Evolutionary conservation across 1,140 invertebrate species (phyloP), one percentile per base, ranked within the genome.

Genomic region (Vollenhovia emeryi): DNA sequence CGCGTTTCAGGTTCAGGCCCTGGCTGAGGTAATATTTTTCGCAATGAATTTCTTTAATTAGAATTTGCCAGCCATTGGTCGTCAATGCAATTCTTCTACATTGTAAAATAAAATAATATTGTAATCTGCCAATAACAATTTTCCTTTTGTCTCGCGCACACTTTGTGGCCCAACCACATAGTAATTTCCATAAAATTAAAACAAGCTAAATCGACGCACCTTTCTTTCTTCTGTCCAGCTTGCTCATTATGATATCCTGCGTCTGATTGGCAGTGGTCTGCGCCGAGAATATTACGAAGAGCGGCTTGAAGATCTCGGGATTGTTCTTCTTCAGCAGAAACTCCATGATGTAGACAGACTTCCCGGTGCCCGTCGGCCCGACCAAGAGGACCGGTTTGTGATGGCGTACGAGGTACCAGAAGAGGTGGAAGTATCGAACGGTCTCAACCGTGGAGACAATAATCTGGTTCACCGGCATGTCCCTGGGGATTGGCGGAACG

Each of bases 201-300:
- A 50, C 48, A 50, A 5, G 0, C 18, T 50, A 15, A 57, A 27
- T 43, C 4, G 13, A 43, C 30, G 3, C 43, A 82, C 96, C 98
- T 96, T 99, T 99, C 85, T 97, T 96, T 82, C 98, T 95, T 93
- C 99, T 99, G 92, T 99, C 98, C 88, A 99, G 95, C 95, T 99
- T 99, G 36, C 97, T 97, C 98, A 99, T 99, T 71, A 99, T 98
- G 60, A 99, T 98, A 92, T 99, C 98, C 95, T 99, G 99, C 0
- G 98, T 98, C 94, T 98, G 98, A 95, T 98, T 99, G n/a, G 98
- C 98, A 27, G 97, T 98, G 0, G 99, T 99, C 95, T 99, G 98
- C 0, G 98, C 98, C 0, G 99, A 99, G 94, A 99, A 99, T 88
- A 97, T 98, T 86, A 99, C 97, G 85, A 98, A 97, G 0, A 98